These are phyloP conservation scores for Lagopus muta DNA, from an alignment of 2,113 vertebrate species.

Conservation along the genomic window DNA sequence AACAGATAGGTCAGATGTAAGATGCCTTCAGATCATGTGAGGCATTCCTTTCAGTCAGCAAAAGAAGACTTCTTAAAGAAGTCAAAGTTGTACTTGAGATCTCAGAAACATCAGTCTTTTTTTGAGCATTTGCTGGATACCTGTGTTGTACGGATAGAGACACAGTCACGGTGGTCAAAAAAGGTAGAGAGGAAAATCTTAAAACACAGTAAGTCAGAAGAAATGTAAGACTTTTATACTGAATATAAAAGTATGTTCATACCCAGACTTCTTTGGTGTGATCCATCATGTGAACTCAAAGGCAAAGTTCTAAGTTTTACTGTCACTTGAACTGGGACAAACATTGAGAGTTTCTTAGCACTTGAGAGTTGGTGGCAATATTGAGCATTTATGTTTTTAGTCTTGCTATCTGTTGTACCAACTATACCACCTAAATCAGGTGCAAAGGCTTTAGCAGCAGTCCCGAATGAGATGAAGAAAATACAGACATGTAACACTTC, in stretches of 20 bases:
- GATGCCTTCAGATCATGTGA: background rate
- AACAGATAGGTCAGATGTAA: background rate
- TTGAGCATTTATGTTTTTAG: background rate
- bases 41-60: background rate
- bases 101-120: background rate
- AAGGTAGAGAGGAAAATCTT: background rate
- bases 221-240: background rate
- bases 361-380: background rate
- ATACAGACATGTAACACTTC: rapidly evolving
- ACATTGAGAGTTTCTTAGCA: background rate
- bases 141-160: background rate
- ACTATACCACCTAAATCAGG: background rate
- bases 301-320: background rate
- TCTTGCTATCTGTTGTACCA: background rate
- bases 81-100: background rate
- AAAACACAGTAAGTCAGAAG: rapidly evolving
- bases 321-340: background rate
- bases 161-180: background rate
- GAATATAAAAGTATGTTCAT: background rate
- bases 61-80: background rate
- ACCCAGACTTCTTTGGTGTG: background rate
- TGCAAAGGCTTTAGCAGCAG: background rate
- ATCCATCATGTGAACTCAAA: background rate
- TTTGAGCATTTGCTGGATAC: background rate
- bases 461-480: background rate